Conservation (phyloP, 2,797 vertebrate genomes). For the Gallinago stenura region DNA sequence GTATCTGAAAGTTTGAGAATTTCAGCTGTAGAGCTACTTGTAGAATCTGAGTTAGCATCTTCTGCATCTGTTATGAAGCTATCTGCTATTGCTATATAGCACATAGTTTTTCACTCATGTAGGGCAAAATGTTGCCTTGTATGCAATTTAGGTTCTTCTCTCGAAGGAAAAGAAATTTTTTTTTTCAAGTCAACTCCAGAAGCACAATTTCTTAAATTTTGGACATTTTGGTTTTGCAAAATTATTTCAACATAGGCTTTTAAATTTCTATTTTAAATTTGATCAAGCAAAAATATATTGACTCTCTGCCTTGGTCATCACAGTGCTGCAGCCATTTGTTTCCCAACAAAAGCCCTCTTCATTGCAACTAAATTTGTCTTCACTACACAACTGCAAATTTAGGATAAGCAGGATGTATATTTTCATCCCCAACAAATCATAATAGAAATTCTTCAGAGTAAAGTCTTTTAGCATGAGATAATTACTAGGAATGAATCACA, state of each 20-base stretch:
- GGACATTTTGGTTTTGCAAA: neutral
- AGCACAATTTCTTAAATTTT: neutral
- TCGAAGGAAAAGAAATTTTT: too few relatives aligned
- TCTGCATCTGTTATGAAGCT: neutral
- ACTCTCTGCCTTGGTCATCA: neutral
- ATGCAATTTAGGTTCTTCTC: neutral
- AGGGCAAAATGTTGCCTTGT: neutral
- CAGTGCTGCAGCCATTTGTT: neutral
- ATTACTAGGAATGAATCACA: neutral
- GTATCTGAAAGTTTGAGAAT: neutral
- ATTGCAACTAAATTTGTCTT: neutral
- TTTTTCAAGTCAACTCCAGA: neutral
- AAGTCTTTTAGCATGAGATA: neutral
- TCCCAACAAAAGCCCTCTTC: neutral
- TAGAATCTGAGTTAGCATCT: neutral
- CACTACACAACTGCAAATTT: neutral
- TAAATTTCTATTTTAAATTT: neutral
- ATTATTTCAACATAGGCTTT: neutral
- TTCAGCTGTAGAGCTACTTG: neutral
- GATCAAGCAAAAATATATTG: fast-evolving
- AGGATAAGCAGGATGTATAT: neutral
- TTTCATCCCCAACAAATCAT: neutral
- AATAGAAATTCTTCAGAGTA: neutral
- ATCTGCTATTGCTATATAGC: neutral
- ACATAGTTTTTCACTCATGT: neutral